Percentiles rank a stretch among this genome's conserved stretches.
Conservation (phyloP, 2,888 invertebrate genomes). For the Amphipoea lucens region DNA sequence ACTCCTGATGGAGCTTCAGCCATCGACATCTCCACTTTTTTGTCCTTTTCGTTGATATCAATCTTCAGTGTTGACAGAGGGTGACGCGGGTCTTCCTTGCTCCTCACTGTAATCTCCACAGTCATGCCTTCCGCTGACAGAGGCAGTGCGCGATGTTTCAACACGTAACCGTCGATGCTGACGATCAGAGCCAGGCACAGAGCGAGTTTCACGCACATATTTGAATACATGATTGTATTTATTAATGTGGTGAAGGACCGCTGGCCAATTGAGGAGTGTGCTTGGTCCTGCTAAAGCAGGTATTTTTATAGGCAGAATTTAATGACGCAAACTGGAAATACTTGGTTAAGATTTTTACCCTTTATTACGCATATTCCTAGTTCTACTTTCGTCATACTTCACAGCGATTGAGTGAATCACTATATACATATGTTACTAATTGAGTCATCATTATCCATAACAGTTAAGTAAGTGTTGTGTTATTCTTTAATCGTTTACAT, state of each 20-base stretch:
- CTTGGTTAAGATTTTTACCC: neutral
- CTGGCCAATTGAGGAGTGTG: slow-evolving; percentile 33
- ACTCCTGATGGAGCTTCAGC: slow-evolving; percentile 24
- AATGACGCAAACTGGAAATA: slow-evolving; percentile 38
- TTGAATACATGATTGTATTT: slow-evolving; percentile 63
- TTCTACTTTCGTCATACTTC: slow-evolving; percentile 7
- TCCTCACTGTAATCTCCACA: slow-evolving; percentile 63
- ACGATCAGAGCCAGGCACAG: slow-evolving; percentile 59
- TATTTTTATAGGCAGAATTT: slow-evolving; percentile 38
- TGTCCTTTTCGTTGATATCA: slow-evolving; percentile 48
- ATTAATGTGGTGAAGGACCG: slow-evolving; percentile 48
- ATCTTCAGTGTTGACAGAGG: slow-evolving; percentile 56
- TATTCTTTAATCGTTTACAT: neutral
- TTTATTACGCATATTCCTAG: slow-evolving; percentile 5
- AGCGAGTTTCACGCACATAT: slow-evolving; percentile 59
- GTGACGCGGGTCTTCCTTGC: slow-evolving; percentile 34
- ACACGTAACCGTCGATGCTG: slow-evolving; percentile 58
- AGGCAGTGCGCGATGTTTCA: slow-evolving; percentile 48
- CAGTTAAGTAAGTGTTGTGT: neutral
- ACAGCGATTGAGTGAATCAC: slow-evolving; percentile 28
- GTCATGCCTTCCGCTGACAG: slow-evolving; percentile 62
- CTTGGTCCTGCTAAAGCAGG: neutral
- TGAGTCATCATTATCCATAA: neutral
- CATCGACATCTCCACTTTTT: slow-evolving; percentile 38
- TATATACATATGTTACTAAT: neutral